Conservation (phyloP, 2,113 vertebrate genomes). For the Callionymus lyra region DNA sequence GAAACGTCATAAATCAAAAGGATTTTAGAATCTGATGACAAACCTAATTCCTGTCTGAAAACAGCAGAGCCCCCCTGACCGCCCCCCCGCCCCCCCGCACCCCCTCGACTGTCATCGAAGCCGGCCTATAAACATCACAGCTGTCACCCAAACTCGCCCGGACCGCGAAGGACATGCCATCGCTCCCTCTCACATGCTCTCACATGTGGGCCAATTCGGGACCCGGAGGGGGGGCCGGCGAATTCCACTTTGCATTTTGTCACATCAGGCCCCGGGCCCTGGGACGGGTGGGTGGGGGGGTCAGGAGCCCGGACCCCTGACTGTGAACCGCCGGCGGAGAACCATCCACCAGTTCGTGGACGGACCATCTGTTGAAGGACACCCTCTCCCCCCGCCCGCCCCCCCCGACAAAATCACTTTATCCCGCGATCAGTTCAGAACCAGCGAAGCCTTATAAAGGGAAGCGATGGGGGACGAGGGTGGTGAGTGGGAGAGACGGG, state of each 20-base stretch:
- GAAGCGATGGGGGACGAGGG: conserved; percentile 15
- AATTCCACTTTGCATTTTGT: conserved; percentile 83
- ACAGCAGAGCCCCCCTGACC: conserved; percentile 63
- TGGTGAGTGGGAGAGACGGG: conserved; percentile 9
- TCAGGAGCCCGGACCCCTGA: conserved; percentile 13
- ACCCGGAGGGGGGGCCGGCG: conserved; percentile 51
- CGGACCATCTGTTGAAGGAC: conserved; percentile 72
- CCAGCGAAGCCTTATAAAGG: conserved; percentile 53
- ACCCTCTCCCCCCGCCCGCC: conserved; percentile 68
- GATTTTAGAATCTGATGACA: conserved; percentile 87
- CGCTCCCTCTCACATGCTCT: conserved; percentile 71
- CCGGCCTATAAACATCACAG: conserved; percentile 83
- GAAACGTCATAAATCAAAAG: conserved; percentile 77
- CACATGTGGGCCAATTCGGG: conserved; percentile 71
- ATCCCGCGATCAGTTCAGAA: conserved; percentile 52
- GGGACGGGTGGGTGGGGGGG: conserved; percentile 25
- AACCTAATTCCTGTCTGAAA: conserved; percentile 77
- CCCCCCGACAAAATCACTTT: conserved; percentile 71
- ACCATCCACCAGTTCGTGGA: conserved; percentile 36
- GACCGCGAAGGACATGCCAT: conserved; percentile 75
- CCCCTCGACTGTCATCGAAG: conserved; percentile 79
- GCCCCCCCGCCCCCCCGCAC: conserved; percentile 2
- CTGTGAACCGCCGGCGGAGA: conserved; percentile 10
- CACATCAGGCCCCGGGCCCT: conserved; percentile 55
- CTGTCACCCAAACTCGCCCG: conserved; percentile 74